These are phyloP conservation scores for Nasonovia ribisnigri DNA, from an alignment of 2,888 invertebrate genomes.

Conservation along the genomic window DNA sequence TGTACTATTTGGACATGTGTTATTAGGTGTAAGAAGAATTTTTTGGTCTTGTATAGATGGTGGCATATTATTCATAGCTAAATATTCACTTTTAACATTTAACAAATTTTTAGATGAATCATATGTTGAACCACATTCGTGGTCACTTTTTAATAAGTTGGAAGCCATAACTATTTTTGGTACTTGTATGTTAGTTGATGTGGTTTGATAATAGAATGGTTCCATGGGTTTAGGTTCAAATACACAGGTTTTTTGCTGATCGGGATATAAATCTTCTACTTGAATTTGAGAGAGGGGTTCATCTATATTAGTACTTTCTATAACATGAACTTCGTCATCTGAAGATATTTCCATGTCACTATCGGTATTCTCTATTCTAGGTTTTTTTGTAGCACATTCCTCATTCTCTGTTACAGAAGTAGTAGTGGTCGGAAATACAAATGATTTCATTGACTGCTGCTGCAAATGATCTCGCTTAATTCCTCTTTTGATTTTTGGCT, in stretches of 20 bases:
- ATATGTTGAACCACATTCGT: constrained; percentile 14
- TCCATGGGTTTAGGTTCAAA: not conserved
- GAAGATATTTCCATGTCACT: constrained; percentile 62
- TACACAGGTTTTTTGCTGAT: not conserved
- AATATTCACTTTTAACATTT: not conserved
- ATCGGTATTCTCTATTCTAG: constrained; percentile 51
- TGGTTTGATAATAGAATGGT: constrained; percentile 18
- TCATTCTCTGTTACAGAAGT: constrained; percentile 1
- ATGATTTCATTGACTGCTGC: constrained; percentile 73
- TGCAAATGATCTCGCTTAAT: constrained; percentile 72
- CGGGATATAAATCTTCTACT: constrained; percentile 17
- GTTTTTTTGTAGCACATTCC: constrained; percentile 37
- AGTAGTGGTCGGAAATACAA: constrained; percentile 69
- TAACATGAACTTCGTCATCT: constrained; percentile 59
- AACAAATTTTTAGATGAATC: not conserved
- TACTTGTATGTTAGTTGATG: constrained; percentile 1
- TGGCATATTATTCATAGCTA: not conserved
- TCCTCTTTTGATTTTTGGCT: constrained; percentile 71
- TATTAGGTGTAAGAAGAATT: constrained; percentile 5
- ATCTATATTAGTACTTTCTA: constrained; percentile 48
- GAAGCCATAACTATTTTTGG: constrained; percentile 10
- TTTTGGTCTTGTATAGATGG: not conserved
- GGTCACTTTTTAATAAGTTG: not conserved
- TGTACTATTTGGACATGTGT: not conserved
- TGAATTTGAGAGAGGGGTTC: not conserved